Evolutionary conservation across 2,797 vertebrate species (phyloP).

Genomic region (Mallotus villosus): DNA sequence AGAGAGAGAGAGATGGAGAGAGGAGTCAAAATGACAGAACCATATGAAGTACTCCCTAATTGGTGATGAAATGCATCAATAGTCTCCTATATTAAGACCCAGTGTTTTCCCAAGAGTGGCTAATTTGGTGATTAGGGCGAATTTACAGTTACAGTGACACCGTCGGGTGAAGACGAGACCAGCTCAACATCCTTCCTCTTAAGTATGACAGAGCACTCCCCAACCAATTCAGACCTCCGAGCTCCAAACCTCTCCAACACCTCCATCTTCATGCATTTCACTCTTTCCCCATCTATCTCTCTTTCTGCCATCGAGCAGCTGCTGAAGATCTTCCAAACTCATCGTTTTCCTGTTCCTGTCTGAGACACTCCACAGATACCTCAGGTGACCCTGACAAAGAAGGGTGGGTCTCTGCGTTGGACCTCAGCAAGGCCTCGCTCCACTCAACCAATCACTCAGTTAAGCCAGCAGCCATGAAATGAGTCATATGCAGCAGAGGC

Average conservation of each 20-base stretch:
- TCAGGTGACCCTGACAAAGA: conserved; percentile 35
- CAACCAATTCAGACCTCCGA: neutral
- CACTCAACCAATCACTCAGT: conserved; percentile 59
- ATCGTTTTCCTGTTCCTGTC: conserved; percentile 10
- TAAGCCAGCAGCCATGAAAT: conserved; percentile 62
- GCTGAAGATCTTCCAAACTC: conserved; percentile 16
- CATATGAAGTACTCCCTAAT: conserved; percentile 42
- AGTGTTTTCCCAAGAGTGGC: conserved; percentile 20
- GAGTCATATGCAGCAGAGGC: conserved; percentile 43
- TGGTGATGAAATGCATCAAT: conserved; percentile 46
- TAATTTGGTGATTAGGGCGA: conserved; percentile 39
- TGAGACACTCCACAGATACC: conserved; percentile 29
- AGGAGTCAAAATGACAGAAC: conserved; percentile 29
- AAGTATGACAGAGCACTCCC: too few relatives aligned
- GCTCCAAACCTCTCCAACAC: neutral
- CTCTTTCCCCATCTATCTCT: conserved; percentile 6
- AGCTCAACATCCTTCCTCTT: neutral
- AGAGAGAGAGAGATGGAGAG: conserved; percentile 3
- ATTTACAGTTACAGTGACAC: conserved; percentile 36
- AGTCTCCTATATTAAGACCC: conserved; percentile 42
- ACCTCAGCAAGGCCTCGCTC: conserved; percentile 19
- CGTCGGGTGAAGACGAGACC: conserved; percentile 1
- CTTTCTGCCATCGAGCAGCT: conserved; percentile 7
- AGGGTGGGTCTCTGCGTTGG: conserved; percentile 17
- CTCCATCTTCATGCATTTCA: neutral